phyloP scores from a whole-genome alignment of 92 coral and sea anemone species.

The Porites rus region DNA sequence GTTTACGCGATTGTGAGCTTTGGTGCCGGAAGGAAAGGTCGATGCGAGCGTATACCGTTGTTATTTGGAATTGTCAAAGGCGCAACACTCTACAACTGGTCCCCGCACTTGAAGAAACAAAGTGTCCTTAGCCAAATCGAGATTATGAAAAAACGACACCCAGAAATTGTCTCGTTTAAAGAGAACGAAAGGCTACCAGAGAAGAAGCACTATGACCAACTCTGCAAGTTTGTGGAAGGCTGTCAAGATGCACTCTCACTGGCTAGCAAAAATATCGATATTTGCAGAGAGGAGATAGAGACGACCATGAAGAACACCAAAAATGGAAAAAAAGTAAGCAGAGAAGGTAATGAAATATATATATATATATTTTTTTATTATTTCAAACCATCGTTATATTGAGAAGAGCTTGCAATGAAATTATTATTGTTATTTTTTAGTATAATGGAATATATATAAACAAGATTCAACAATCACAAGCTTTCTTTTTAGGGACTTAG shows the following conservation, averaged over 20 bases:
- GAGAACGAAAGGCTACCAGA: slow-evolving; percentile 8
- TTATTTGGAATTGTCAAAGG: too few relatives aligned
- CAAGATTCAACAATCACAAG: neutral
- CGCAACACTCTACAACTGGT: too few relatives aligned
- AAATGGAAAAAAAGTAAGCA: slow-evolving; percentile 32
- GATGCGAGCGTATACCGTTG: too few relatives aligned
- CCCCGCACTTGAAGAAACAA: too few relatives aligned
- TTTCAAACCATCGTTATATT: neutral
- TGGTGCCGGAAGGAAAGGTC: too few relatives aligned
- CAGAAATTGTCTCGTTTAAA: slow-evolving; percentile 9
- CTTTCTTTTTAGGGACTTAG: neutral
- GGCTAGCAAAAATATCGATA: slow-evolving; percentile 22
- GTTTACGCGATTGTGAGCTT: too few relatives aligned
- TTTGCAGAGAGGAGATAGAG: slow-evolving; percentile 24
- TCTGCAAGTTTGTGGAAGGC: slow-evolving; percentile 31
- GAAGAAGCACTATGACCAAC: slow-evolving; percentile 30
- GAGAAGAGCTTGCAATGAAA: slow-evolving; percentile 1
- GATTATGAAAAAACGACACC: neutral
- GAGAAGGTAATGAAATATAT: too few relatives aligned
- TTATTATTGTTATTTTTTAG: neutral
- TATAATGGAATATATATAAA: slow-evolving; percentile 3
- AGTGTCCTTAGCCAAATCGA: neutral
- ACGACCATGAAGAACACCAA: slow-evolving; percentile 21
- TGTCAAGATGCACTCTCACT: slow-evolving; percentile 12
- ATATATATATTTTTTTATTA: too few relatives aligned